Percentiles rank a stretch among this genome's conserved stretches.
These are phyloP conservation scores for Hydractinia echinata DNA, from an alignment of 30 jellyfish, hydroid and myxozoan genomes.

Conservation along the genomic window DNA sequence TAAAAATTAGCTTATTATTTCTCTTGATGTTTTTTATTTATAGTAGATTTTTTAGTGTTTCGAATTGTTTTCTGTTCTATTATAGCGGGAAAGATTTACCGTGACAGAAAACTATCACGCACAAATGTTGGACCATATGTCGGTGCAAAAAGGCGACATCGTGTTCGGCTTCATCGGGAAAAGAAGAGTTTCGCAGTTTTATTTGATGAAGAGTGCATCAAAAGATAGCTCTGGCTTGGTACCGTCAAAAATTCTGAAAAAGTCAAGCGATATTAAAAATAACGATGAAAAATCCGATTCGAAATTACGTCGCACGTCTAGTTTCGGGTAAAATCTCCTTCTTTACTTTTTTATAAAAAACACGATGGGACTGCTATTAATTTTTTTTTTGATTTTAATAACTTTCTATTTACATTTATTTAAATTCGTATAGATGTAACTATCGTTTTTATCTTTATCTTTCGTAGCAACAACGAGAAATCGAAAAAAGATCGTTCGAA, in stretches of 20 bases:
- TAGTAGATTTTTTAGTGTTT: not conserved
- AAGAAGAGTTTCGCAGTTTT: slow-evolving; percentile 51
- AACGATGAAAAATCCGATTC: slow-evolving; percentile 56
- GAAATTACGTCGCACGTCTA: slow-evolving; percentile 76
- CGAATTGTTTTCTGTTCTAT: not conserved
- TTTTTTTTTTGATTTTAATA: no score
- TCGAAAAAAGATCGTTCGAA: slow-evolving; percentile 85
- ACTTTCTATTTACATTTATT: no score
- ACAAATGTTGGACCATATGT: slow-evolving; percentile 72
- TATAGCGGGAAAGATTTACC: slow-evolving; percentile 80
- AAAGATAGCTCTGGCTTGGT: slow-evolving; percentile 89
- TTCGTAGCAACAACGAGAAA: slow-evolving; percentile 60
- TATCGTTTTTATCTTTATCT: not conserved
- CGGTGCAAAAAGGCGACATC: slow-evolving; percentile 77
- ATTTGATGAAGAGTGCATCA: slow-evolving; percentile 57
- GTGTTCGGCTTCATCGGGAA: slow-evolving; percentile 65
- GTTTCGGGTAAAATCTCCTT: slow-evolving; percentile 67
- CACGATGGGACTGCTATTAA: no score
- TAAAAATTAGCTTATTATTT: not conserved
- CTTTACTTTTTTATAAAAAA: not conserved
- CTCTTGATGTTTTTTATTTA: not conserved
- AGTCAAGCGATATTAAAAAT: slow-evolving; percentile 50
- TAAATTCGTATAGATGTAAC: no score
- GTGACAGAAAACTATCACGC: slow-evolving; percentile 84
- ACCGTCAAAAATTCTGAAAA: slow-evolving; percentile 65